Evolutionary conservation across 2,888 invertebrate genomes (phyloP).

Genomic region (Scelioninae gen. 2): DNA sequence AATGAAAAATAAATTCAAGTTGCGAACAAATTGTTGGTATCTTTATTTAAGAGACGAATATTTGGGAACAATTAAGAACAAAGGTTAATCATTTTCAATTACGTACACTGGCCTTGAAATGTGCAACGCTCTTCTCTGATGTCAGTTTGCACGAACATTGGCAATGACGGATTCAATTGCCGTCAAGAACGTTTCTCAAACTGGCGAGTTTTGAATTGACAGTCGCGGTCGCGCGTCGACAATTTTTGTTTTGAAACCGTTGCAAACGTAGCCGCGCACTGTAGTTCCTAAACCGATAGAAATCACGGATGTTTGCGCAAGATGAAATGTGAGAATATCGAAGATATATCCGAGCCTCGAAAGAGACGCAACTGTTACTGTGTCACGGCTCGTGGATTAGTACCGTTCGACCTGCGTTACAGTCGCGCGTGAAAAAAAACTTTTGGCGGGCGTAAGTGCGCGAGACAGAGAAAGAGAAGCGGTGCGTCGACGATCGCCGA

Average conservation of each 20-base stretch:
- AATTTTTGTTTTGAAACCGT: constrained; percentile 16
- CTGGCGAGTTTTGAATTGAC: constrained; percentile 36
- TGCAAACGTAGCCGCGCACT: constrained; percentile 4
- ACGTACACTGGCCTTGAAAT: constrained; percentile 52
- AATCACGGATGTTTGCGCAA: constrained; percentile 29
- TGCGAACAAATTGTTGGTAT: too few species aligned
- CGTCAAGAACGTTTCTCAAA: not conserved
- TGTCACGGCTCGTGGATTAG: constrained; percentile 58
- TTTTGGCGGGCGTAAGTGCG: constrained; percentile 47
- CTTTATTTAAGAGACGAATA: too few species aligned
- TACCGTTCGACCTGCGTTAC: constrained; percentile 58
- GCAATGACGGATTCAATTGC: not conserved
- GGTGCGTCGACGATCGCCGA: constrained; percentile 53
- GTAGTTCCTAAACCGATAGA: constrained; percentile 25
- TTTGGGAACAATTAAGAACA: too few species aligned
- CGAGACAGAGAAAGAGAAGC: constrained; percentile 43
- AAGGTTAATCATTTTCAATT: too few species aligned
- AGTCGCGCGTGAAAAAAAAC: constrained; percentile 56
- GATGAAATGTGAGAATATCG: constrained; percentile 38
- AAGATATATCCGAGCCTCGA: constrained; percentile 10
- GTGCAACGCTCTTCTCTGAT: constrained; percentile 58
- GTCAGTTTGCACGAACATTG: constrained; percentile 57
- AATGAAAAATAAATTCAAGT: too few species aligned
- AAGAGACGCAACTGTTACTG: constrained; percentile 55
- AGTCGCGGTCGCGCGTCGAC: not conserved